Percentiles rank a stretch among this genome's conserved stretches.
Conservation (phyloP, 2,888 invertebrate species). For the Gastrophysa polygoni region DNA sequence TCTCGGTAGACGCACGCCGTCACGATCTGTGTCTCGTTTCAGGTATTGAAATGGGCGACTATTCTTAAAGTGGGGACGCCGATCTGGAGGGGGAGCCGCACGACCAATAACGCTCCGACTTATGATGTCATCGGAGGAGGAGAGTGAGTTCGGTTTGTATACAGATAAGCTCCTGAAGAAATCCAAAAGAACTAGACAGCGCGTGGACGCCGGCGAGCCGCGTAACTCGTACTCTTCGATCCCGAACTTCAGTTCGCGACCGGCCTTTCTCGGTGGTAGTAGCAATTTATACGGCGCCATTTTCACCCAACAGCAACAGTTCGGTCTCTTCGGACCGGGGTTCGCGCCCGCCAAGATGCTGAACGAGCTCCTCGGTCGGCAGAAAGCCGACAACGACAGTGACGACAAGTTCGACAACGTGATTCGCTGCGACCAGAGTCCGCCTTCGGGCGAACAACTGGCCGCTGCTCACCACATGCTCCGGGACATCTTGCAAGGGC, state of each 20-base stretch:
- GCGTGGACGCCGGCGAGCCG: conserved; percentile 95
- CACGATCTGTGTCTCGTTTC: conserved; percentile 46
- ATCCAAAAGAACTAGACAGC: conserved; percentile 92
- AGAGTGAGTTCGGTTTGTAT: conserved; percentile 92
- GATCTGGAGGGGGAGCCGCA: conserved; percentile 62
- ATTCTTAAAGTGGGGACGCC: conserved; percentile 64
- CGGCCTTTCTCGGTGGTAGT: conserved; percentile 80
- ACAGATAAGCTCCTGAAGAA: conserved; percentile 92
- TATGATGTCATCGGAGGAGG: conserved; percentile 98
- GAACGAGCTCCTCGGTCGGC: conserved; percentile 85
- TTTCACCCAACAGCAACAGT: conserved; percentile 80
- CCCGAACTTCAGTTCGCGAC: conserved; percentile 76
- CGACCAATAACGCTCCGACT: conserved; percentile 83
- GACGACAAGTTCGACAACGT: conserved; percentile 57
- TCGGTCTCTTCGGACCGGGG: conserved; percentile 83
- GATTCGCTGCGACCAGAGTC: conserved; percentile 64
- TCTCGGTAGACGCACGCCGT: conserved; percentile 43
- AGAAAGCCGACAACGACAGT: conserved; percentile 60
- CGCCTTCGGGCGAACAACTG: conserved; percentile 62
- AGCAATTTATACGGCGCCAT: conserved; percentile 80
- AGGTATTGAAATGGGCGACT: conserved; percentile 61
- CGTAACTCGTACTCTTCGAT: conserved; percentile 89
- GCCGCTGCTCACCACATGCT: conserved; percentile 88
- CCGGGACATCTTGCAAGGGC: conserved; percentile 87
- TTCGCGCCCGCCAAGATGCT: conserved; percentile 91